Evolutionary conservation across 92 coral and sea anemone genomes (phyloP).

Genomic region (Montipora capitata): DNA sequence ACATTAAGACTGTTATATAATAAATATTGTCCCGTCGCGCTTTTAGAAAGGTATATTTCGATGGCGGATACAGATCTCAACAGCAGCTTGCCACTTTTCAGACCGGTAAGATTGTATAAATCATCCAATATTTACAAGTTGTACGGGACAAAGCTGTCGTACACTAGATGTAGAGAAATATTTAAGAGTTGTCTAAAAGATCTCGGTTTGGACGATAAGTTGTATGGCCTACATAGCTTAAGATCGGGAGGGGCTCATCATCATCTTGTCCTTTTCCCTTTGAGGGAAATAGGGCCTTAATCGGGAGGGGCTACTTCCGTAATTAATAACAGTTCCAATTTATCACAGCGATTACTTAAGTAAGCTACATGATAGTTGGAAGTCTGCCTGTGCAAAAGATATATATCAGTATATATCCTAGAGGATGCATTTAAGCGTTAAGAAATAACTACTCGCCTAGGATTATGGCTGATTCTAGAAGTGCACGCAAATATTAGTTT

Average conservation of each 20-base stretch:
- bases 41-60: conserved; percentile 47
- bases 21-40: conserved; percentile 51
- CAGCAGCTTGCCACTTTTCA: background rate
- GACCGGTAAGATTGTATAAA: conserved; percentile 21
- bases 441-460: conserved; percentile 13
- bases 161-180: conserved; percentile 63
- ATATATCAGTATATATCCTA: conserved; percentile 55
- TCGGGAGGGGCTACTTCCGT: background rate
- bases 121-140: conserved; percentile 34
- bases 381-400: conserved; percentile 55
- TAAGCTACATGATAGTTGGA: conserved; percentile 61
- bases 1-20: background rate
- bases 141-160: conserved; percentile 42
- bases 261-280: too few species aligned
- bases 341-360: conserved; percentile 53
- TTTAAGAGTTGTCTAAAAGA: conserved; percentile 55
- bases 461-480: conserved; percentile 9
- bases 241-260: too few species aligned
- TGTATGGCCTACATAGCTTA: conserved; percentile 56
- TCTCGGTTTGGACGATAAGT: conserved; percentile 40
- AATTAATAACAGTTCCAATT: background rate
- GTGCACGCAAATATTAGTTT: too few species aligned
- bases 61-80: background rate
- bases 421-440: conserved; percentile 23
- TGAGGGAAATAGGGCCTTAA: too few species aligned